phyloP scores from a whole-genome alignment of 2,113 vertebrate species.

The Dissostichus mawsoni region DNA sequence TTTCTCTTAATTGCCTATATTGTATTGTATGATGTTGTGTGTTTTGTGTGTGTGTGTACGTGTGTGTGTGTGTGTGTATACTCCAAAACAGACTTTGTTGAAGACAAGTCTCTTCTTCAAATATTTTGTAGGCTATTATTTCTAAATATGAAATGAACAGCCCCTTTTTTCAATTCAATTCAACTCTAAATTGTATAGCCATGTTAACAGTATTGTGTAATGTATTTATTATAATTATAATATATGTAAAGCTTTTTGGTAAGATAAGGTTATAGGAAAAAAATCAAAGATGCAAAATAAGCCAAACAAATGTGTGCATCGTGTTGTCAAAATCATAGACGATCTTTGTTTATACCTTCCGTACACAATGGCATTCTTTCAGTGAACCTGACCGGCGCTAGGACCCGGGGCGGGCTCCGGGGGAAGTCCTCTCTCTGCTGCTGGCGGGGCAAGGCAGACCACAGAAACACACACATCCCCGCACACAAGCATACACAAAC shows the following conservation, averaged over 20 bases:
- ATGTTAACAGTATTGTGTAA: not conserved
- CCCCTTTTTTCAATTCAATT: not conserved
- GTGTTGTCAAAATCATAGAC: slow-evolving; percentile 37
- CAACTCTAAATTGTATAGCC: too few species aligned
- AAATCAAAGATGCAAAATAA: too few species aligned
- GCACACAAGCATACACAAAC: slow-evolving; percentile 17
- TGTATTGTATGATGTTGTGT: too few species aligned
- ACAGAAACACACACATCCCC: slow-evolving; percentile 35
- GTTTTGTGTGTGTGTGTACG: too few species aligned
- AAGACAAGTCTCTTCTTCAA: not conserved
- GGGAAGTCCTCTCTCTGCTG: slow-evolving; percentile 82
- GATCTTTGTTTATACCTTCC: slow-evolving; percentile 67
- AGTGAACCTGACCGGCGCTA: slow-evolving; percentile 43
- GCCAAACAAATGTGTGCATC: not conserved
- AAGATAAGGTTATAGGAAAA: too few species aligned
- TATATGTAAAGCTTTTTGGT: too few species aligned
- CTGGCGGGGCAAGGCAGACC: slow-evolving; percentile 73
- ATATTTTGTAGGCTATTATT: not conserved
- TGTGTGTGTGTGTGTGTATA: not conserved
- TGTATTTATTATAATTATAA: not conserved
- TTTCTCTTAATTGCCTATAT: too few species aligned
- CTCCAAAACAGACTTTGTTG: not conserved
- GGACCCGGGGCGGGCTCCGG: slow-evolving; percentile 75
- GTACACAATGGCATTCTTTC: slow-evolving; percentile 81
- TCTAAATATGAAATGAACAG: not conserved